Evolutionary conservation across 2,888 invertebrate genomes (phyloP), one percentile per base, ranked within the genome.

Genomic region (Dynastes maya): DNA sequence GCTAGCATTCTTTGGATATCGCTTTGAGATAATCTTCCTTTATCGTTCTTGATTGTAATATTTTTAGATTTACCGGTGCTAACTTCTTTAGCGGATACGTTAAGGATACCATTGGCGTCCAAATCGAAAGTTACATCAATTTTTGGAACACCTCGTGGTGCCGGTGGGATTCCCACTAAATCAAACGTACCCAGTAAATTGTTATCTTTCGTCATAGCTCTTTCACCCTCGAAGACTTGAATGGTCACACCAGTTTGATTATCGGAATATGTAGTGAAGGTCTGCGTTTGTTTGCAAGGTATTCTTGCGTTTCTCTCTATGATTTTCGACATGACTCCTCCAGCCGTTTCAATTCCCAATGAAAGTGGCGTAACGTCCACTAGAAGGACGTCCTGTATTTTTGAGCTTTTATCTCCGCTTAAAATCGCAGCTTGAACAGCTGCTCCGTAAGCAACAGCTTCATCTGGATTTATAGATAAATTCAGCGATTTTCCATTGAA

Each of bases 11-110:
- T 91, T 81, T 96, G 95, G 80, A 96, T 96, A 84, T 96, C 96
- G 3, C 93, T 92, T 86, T 95, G 94, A 22, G 95, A 94, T 72
- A 96, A 90, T 5, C 96, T 91, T 0, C 96, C 95, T 85, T 94
- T 95, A 89, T 96, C 95, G 89, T 96, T 96, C 86, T 94, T 94
- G 81, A 96, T 96, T 64, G 94, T 94, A 80, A 96, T 95, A 85
- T 94, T 93, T 87, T 93, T 94, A 80, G 91, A 92, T 81, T 94
- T 94, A 4, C 92, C 92, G 0, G 91, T 90, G 83, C 91, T 90
- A 80, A 87, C 89, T 82, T 92, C 92, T 81, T 90, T 88, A 3
- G 90, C 90, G 1, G 90, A 89, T 3, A 92, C 89, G 82, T 91
- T 91, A 64, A 91, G 45, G 82, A 95, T 95, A 65, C 95, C 95